Conservation (phyloP, 2,888 invertebrate species). For the Cosmopolites sordidus region DNA sequence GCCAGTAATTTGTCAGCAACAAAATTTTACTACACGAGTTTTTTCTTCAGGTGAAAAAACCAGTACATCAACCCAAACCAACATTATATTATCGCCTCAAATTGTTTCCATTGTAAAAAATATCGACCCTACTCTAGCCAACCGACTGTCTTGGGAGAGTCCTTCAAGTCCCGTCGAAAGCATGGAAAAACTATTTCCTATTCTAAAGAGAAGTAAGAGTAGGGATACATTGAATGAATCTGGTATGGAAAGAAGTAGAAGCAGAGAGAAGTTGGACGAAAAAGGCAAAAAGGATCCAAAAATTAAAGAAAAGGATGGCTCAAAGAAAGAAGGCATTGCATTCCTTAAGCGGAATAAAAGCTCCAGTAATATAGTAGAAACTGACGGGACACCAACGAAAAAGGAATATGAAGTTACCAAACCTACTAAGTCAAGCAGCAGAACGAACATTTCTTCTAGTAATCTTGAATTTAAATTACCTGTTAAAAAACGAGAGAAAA, state of each 20-base stretch:
- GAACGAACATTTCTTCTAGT: not conserved
- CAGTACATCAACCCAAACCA: constrained; percentile 21
- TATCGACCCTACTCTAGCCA: constrained; percentile 17
- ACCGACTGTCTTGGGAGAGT: constrained; percentile 11
- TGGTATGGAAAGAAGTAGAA: not conserved
- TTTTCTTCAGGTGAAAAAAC: constrained; percentile 24
- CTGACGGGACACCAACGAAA: not conserved
- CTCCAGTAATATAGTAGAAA: not conserved
- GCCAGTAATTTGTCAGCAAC: not conserved
- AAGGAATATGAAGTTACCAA: not conserved
- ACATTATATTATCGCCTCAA: constrained; percentile 25
- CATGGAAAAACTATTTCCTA: constrained; percentile 26
- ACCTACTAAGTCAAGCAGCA: not conserved
- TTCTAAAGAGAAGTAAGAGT: constrained; percentile 17
- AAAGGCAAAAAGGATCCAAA: not conserved
- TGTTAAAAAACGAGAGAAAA: constrained; percentile 32
- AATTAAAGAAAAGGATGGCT: not conserved
- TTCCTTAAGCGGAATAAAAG: constrained; percentile 9
- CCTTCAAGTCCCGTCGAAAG: constrained; percentile 1
- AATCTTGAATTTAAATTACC: not conserved
- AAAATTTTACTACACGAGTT: constrained; percentile 3
- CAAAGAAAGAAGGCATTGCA: not conserved
- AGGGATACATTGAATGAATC: not conserved
- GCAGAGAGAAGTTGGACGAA: constrained; percentile 5
- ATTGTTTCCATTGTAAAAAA: constrained; percentile 20